phyloP scores from a whole-genome alignment of 2,113 vertebrate species.

The Haliaeetus leucogaster region DNA sequence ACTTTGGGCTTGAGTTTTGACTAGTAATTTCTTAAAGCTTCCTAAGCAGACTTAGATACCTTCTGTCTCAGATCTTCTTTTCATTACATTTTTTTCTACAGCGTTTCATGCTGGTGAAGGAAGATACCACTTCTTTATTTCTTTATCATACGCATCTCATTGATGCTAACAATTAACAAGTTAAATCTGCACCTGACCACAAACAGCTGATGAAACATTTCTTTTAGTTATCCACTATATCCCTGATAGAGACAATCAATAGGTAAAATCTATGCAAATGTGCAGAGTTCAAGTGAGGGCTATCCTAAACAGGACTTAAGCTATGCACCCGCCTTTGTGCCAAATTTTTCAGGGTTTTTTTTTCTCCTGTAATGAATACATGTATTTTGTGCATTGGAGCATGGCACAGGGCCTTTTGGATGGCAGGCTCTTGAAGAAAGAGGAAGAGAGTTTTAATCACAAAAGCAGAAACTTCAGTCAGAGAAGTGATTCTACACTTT shows the following conservation, averaged over 20 bases:
- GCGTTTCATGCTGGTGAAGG: not conserved
- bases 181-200: not conserved
- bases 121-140: not conserved
- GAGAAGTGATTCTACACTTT: conserved; percentile 59
- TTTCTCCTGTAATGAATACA: conserved; percentile 64
- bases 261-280: conserved; percentile 57
- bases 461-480: conserved; percentile 65
- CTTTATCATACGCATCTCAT: not conserved
- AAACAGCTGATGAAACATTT: not conserved
- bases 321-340: conserved; percentile 58
- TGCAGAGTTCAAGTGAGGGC: conserved; percentile 43
- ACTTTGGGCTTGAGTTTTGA: not conserved
- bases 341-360: conserved; percentile 48
- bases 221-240: not conserved
- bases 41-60: not conserved
- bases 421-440: conserved; percentile 56
- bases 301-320: conserved; percentile 30
- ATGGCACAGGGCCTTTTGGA: conserved; percentile 58
- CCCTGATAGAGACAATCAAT: not conserved
- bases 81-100: not conserved
- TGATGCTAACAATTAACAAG: not conserved
- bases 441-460: conserved; percentile 72
- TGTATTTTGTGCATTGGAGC: conserved; percentile 72
- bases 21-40: not conserved
- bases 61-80: not conserved